These are phyloP conservation scores for Agelaius tricolor DNA, from an alignment of 2,113 vertebrate species.

Conservation along the genomic window DNA sequence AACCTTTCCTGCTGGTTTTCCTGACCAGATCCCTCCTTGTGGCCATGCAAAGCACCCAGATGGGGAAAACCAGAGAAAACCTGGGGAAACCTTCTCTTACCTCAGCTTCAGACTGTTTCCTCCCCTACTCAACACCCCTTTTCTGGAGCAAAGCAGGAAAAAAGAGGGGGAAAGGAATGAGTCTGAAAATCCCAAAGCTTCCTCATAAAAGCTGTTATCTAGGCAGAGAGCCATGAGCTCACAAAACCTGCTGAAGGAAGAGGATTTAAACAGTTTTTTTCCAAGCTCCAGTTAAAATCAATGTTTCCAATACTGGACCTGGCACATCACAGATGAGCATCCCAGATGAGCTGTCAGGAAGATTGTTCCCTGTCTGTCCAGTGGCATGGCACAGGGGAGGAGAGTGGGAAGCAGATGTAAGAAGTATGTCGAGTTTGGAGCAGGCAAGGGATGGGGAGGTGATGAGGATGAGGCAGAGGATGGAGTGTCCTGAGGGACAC, in stretches of 20 bases:
- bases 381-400: not conserved
- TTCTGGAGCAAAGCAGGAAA: not conserved
- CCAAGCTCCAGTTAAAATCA: not conserved
- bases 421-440: not conserved
- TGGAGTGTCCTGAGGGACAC: not conserved
- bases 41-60: not conserved
- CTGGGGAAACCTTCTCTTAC: not conserved
- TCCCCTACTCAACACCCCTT: not conserved
- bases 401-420: not conserved
- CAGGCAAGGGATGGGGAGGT: not conserved
- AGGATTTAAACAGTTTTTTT: not conserved
- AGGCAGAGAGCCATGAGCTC: not conserved
- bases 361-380: rapidly evolving
- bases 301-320: not conserved
- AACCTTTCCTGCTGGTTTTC: not conserved
- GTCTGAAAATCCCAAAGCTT: slow-evolving; percentile 8
- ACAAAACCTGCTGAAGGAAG: not conserved
- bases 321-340: not conserved
- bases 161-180: not conserved
- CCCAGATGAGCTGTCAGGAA: not conserved
- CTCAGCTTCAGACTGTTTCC: not conserved
- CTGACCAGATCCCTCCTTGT: not conserved
- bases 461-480: not conserved
- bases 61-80: not conserved
- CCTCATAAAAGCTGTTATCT: not conserved